These are phyloP conservation scores for Parapsyche elsis DNA, from an alignment of 1,140 invertebrate species.

Conservation along the genomic window DNA sequence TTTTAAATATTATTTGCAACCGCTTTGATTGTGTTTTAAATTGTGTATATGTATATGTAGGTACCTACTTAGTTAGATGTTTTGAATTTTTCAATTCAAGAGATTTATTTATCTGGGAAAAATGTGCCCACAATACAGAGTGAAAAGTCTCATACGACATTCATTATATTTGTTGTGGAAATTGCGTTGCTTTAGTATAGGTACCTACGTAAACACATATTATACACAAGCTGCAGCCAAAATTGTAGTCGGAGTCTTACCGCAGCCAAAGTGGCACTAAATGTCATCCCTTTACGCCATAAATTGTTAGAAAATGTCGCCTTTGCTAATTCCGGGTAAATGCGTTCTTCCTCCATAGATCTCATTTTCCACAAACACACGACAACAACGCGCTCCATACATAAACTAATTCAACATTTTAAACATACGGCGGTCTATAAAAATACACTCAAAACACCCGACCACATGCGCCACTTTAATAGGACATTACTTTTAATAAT, in stretches of 20 bases:
- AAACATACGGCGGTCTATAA: too few relatives aligned
- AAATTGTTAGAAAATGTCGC: slow-evolving; percentile 43
- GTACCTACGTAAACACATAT: neutral
- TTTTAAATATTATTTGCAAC: too few relatives aligned
- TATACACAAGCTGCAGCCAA: neutral
- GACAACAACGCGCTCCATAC: neutral
- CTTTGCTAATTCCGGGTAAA: slow-evolving; percentile 25
- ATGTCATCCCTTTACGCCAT: slow-evolving; percentile 26
- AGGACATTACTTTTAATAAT: too few relatives aligned
- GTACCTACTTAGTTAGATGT: too few relatives aligned
- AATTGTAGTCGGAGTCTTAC: slow-evolving; percentile 22
- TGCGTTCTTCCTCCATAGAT: slow-evolving; percentile 12
- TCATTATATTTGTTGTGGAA: neutral
- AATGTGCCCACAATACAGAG: too few relatives aligned
- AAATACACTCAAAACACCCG: too few relatives aligned
- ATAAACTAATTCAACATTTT: too few relatives aligned
- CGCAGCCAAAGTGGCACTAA: slow-evolving; percentile 44
- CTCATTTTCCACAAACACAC: slow-evolving; percentile 5
- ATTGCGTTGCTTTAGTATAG: neutral
- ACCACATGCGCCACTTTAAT: too few relatives aligned
- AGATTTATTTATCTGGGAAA: too few relatives aligned
- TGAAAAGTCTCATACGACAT: neutral
- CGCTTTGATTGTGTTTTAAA: too few relatives aligned
- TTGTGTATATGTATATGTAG: too few relatives aligned
- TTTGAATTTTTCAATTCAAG: too few relatives aligned